Conservation (phyloP, 2,113 vertebrate genomes). For the Sialia sialis region DNA sequence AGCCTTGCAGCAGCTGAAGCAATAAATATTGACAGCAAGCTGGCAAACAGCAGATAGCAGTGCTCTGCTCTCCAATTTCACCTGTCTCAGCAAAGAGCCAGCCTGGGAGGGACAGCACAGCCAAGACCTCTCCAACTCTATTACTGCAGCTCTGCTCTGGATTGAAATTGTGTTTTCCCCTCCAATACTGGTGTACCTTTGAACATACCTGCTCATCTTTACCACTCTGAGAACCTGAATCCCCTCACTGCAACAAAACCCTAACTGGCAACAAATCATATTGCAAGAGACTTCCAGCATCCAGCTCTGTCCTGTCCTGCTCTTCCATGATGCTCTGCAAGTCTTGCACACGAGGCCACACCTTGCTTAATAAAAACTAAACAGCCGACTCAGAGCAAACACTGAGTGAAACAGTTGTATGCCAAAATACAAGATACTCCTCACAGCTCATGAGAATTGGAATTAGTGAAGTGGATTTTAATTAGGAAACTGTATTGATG, state of each 20-base stretch:
- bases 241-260: neutral
- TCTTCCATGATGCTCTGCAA: neutral
- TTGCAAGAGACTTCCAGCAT: neutral
- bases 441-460: neutral
- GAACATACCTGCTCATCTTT: neutral
- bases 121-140: neutral
- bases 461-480: neutral
- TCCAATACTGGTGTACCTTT: neutral
- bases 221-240: neutral
- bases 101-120: conserved; percentile 58
- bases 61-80: conserved; percentile 74
- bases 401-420: neutral
- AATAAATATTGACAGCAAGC: conserved; percentile 72
- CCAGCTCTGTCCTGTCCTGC: neutral
- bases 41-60: conserved; percentile 72
- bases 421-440: neutral
- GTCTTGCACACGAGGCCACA: neutral
- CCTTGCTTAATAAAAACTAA: neutral
- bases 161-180: neutral
- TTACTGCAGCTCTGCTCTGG: neutral
- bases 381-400: neutral
- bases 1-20: conserved; percentile 75
- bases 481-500: neutral
- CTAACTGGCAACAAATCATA: neutral
- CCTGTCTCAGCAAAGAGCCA: conserved; percentile 75